A percentile compares a stretch with the other conserved stretches of the same genome.
Conservation (phyloP, 2,113 vertebrate genomes). For the Mugil cephalus region DNA sequence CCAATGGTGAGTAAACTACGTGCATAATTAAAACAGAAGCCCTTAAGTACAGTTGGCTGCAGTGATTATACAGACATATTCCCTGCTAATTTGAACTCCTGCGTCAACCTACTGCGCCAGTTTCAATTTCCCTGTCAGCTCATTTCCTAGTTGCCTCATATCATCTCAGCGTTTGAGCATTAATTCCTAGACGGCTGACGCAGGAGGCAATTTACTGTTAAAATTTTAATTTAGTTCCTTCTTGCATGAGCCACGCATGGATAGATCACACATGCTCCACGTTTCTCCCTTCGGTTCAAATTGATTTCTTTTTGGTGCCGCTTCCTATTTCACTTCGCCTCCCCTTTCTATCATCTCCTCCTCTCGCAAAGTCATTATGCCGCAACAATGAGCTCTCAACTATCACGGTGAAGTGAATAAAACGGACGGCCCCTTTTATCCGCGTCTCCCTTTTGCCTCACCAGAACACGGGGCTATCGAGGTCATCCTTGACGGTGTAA, state of each 20-base stretch:
- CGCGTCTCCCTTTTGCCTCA: constrained; percentile 57
- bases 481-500: constrained; percentile 95
- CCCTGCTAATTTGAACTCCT: neutral
- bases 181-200: neutral
- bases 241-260: neutral
- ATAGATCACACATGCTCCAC: neutral
- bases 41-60: no score
- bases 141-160: neutral
- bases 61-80: no score
- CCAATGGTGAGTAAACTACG: no score
- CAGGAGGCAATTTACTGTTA: neutral
- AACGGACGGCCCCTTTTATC: neutral
- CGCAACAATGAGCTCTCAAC: neutral
- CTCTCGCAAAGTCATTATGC: neutral
- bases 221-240: neutral
- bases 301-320: neutral
- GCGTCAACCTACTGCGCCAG: neutral
- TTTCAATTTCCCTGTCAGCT: neutral
- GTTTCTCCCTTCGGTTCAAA: neutral
- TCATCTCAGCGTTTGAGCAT: neutral
- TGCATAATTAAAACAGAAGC: no score
- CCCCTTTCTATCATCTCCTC: neutral
- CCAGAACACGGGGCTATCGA: constrained; percentile 97
- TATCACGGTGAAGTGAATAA: neutral
- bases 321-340: neutral